Percentiles rank a stretch among this genome's conserved stretches.
phyloP scores from a whole-genome alignment of 1,140 invertebrate genomes.

The Calephelis virginiensis region DNA sequence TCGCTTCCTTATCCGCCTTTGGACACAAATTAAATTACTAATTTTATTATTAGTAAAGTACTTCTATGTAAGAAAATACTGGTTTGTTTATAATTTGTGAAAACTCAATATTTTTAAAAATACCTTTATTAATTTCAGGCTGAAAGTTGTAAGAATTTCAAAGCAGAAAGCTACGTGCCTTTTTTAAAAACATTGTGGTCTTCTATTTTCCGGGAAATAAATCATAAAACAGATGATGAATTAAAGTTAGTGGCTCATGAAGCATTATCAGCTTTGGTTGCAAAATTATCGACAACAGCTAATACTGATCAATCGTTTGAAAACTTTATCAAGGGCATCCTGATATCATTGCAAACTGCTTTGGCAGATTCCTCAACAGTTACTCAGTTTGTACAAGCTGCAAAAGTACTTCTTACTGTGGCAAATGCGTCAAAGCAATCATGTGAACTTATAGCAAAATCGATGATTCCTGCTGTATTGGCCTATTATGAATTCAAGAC shows the following conservation, averaged over 20 bases:
- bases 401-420: conserved; percentile 77
- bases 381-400: conserved; percentile 72
- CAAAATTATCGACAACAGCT: conserved; percentile 50
- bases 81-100: too few relatives aligned
- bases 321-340: conserved; percentile 63
- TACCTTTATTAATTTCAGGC: conserved; percentile 44
- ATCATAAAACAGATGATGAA: conserved; percentile 71
- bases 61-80: too few relatives aligned
- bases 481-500: conserved; percentile 63
- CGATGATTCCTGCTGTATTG: conserved; percentile 69
- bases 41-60: neutral
- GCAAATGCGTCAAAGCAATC: conserved; percentile 77
- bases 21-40: neutral
- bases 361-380: conserved; percentile 74
- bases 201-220: conserved; percentile 59
- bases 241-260: conserved; percentile 58
- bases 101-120: too few relatives aligned
- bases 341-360: conserved; percentile 68
- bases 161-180: conserved; percentile 48
- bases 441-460: conserved; percentile 73
- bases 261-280: conserved; percentile 54
- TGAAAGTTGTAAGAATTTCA: conserved; percentile 64
- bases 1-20: too few relatives aligned
- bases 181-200: conserved; percentile 67
- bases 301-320: conserved; percentile 57